Conservation (phyloP, 2,113 vertebrate species). For the Indicator maculatus region DNA sequence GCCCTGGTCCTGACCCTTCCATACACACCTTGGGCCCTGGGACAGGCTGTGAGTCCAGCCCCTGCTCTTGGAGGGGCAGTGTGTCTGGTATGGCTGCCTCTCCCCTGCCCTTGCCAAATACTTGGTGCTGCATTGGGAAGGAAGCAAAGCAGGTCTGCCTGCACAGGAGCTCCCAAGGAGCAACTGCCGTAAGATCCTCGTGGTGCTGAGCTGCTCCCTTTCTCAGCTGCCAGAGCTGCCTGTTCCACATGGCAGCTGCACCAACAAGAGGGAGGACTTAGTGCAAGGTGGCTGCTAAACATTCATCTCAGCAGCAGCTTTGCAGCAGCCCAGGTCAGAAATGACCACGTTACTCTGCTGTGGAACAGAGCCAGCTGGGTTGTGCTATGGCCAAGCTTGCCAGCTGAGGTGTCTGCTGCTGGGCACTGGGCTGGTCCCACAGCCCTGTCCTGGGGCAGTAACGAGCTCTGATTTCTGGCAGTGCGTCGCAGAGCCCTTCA, state of each 20-base stretch:
- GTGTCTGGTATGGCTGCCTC: rapidly evolving
- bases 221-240: background rate
- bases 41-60: background rate
- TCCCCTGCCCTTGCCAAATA: background rate
- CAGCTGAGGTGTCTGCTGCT: background rate
- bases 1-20: background rate
- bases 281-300: background rate
- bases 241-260: background rate
- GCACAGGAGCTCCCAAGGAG: background rate
- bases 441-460: background rate
- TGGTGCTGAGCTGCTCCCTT: background rate
- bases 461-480: constrained; percentile 63
- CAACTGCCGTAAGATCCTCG: background rate
- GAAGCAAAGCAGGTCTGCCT: background rate
- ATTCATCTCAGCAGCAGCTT: background rate
- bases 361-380: background rate
- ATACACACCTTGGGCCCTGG: background rate
- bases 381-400: background rate
- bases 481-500: constrained; percentile 77
- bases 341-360: background rate
- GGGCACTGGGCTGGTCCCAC: background rate
- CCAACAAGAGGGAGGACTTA: background rate
- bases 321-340: background rate
- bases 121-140: background rate
- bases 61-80: background rate